Evolutionary conservation across 2,888 invertebrate genomes (phyloP), one percentile per base, ranked within the genome.

Genomic region (Polyommatus icarus): DNA sequence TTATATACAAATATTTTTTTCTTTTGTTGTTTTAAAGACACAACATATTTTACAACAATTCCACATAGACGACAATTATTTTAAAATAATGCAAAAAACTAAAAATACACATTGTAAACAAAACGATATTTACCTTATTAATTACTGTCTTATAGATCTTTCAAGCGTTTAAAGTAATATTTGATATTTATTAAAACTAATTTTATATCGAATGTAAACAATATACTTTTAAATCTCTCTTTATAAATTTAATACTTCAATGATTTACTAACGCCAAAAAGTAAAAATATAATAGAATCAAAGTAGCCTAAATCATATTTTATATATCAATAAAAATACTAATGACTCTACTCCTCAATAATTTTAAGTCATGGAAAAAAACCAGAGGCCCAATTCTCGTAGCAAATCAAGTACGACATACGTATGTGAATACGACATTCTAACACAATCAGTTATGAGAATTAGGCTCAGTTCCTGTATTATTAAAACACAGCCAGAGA

Each of bases 151-250:
- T 72, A 72, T 24, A 71, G 24, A 71, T 72, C 40, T 40, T 72
- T 40, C 8, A 72, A 72, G n/a, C 40, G 72, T 72, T 72, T 36
- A 7, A 72, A 12, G 40, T 40, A 72, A 72, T 72, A 72, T 72
- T 72, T 40, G 20, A 72, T 72, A 72, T 72, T 40, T 72, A 40
- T 72, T 36, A 40, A n/a, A 72, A 8, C 36, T 72, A 72, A n/a
- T 82, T 79, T 81, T 83, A 85, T 78, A 84, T 29, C 15, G 18
- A 67, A 67, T 67, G 29, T 67, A 67, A 67, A 67, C 8, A 32
- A 67, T 67, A 67, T 67, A 32, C 6, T 32, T 67, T 29, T 67
- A 67, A 67, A 67, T 67, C 67, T 67, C 67, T 67, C 29, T 67
- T 29, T 29, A 24, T 32, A 32, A 67, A 67, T 32, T 32, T 67